Percentiles rank a stretch among this genome's conserved stretches.
Conservation (phyloP, 2,113 vertebrate genomes). For the Anoplopoma fimbria region DNA sequence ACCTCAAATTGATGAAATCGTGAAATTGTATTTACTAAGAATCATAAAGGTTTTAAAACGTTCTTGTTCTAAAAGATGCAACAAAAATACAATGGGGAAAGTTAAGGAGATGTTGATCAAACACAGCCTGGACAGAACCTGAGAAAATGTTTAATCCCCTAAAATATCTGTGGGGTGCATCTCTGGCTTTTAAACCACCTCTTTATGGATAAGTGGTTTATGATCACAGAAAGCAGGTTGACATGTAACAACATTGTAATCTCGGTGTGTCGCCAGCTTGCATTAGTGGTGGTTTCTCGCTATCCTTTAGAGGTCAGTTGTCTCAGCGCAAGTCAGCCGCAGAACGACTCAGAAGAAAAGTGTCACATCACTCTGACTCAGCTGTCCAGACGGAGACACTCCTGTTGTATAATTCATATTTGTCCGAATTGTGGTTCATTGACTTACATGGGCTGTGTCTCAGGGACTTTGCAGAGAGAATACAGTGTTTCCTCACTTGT, state of each 20-base stretch:
- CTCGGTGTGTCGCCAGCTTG: conserved; percentile 17
- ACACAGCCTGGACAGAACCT: neutral
- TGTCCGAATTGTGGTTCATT: neutral
- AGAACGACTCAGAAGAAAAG: neutral
- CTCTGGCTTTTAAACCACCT: neutral
- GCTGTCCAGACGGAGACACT: neutral
- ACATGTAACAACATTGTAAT: neutral
- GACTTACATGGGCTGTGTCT: neutral
- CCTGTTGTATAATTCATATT: neutral
- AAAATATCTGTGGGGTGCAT: no score
- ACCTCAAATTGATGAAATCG: neutral
- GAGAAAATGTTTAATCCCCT: neutral
- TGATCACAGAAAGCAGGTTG: conserved; percentile 33
- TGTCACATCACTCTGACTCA: conserved; percentile 35
- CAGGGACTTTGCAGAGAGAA: neutral
- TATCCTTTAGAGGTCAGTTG: neutral
- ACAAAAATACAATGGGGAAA: neutral
- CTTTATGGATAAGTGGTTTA: conserved; percentile 31
- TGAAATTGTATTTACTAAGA: neutral
- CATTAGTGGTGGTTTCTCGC: conserved; percentile 16
- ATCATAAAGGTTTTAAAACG: neutral
- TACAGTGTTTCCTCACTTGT: neutral
- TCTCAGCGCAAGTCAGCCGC: conserved; percentile 21
- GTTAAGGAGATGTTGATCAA: neutral
- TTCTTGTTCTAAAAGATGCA: neutral